Evolutionary conservation across 2,888 invertebrate species (phyloP), one percentile per base, ranked within the genome.

Genomic region (Athetis lepigone): DNA sequence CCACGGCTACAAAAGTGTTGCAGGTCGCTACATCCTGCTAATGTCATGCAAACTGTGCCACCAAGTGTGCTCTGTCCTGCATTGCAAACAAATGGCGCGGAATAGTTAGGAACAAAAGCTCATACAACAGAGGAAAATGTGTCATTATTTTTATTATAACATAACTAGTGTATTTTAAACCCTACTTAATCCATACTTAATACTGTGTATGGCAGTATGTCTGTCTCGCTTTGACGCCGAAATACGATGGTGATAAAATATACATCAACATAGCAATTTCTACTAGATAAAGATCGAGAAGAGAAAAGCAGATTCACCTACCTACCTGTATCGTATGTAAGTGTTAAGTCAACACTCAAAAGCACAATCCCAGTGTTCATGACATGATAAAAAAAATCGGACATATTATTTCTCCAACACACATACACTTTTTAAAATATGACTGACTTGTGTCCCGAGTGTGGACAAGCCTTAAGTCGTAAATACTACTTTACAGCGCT

Each of bases 401-500:
- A 13, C 8, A 6, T 36, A 43, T 25, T 36, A 43, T 25, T 27
- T 37, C 2, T 8, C 16, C 13, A 13, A 1, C 11, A 19, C 18
- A 36, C 45, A 33, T n/a, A 29, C 13, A 11, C 46, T 13, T 23
- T 33, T 36, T 27, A 27, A 27, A 50, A 46, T 27, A 23, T 23
- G 7, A 27, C 7, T 33, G 18, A 18, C 47, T 37, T 37, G 19
- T 60, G 25, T 0, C n/a, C 16, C 33, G 39, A 57, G 43, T 51
- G 43, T 49, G 40, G 42, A 19, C 47, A 11, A 37, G 16, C 47
- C 70, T 64, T 52, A 60, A 6, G 21, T 55, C 50, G 62, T 79
- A 75, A 79, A 75, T 77, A 67, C 47, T 37, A 36, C 62, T 69
- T 65, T 59, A 68, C 69, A 58, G 51, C 29, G 62, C 42, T 21